Base-by-base conservation (phyloP, 2,113 vertebrate species). In the Columba janthina region DNA sequence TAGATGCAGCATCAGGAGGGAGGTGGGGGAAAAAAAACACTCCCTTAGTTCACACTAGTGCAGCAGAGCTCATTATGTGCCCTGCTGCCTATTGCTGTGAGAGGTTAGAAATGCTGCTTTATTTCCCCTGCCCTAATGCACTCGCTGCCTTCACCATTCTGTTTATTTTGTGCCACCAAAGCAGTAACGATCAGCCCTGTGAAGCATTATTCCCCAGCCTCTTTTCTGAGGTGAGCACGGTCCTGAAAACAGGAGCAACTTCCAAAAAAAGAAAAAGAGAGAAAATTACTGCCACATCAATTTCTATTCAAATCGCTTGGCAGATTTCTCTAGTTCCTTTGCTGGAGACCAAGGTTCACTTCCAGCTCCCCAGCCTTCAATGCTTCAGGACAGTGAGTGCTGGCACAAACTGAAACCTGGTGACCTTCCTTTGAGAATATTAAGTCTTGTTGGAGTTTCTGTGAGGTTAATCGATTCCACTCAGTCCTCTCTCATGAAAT, bases 401-500 rank as follows among this genome's bases (percentile, higher is more conserved):
- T 93, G 92, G 90, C 96, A 96, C 95, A 85, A 82, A 54, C 88
- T 44, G 88, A 86, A 96, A 95, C 92, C 94, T 78, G 36, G 91
- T 90, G 91, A 96, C 93, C 94, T 96, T 72, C 79, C 93, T 96
- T 87, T 93, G 88, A 95, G 93, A 92, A 96, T 96, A 95, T 93
- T 85, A 94, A 96, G 93, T 62, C 93, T 89, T 89, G 76, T 80
- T 72, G 70, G 92, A 93, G 90, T 94, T 95, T 91, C 93, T 89
- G 61, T 89, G 94, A 96, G 96, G 95, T 95, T 96, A 90, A 96
- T 96, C 88, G 84, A 96, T 96, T 96, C 94, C 89, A 90, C 88
- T 96, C 92, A 84, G 82, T n/a, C 40, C 48, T 53, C 80, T 89
- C 85, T 89, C 56, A 14, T 86, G 90, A 96, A 96, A 94, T 89